phyloP scores from a whole-genome alignment of 2,113 vertebrate species.

The Rhadina sibilatrix region DNA sequence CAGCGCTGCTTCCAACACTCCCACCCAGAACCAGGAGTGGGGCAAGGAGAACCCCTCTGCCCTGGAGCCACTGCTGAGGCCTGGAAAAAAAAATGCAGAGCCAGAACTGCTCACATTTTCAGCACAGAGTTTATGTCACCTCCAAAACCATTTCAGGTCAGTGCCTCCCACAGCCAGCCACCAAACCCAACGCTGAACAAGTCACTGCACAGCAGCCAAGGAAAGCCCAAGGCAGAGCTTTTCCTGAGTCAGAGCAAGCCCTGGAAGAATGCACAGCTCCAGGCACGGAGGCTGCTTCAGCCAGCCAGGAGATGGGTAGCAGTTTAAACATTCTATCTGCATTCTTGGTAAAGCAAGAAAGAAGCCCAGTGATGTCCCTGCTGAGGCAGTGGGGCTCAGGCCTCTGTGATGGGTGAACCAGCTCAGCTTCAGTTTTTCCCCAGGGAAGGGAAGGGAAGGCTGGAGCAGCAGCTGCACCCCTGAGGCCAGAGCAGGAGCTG shows the following conservation, averaged over 20 bases:
- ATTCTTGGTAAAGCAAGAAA: not conserved
- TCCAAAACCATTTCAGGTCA: not conserved
- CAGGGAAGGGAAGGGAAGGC: not conserved
- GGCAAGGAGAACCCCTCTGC: not conserved
- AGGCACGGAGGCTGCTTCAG: not conserved
- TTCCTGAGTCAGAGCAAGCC: not conserved
- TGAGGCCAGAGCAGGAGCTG: rapidly evolving
- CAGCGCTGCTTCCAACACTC: not conserved
- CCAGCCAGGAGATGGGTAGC: rapidly evolving
- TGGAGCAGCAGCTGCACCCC: not conserved
- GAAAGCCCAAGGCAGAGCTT: not conserved
- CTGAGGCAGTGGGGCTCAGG: not conserved
- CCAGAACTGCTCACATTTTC: not conserved
- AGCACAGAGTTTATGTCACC: not conserved
- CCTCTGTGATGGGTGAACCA: rapidly evolving
- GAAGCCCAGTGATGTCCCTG: not conserved
- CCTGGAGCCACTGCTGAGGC: rapidly evolving
- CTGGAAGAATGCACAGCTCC: not conserved
- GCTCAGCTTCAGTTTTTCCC: rapidly evolving
- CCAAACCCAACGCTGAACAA: rapidly evolving
- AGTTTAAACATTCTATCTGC: not conserved
- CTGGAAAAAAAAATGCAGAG: too few relatives aligned
- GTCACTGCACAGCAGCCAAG: not conserved
- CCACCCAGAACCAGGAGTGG: rapidly evolving
- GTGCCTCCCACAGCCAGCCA: not conserved